Evolutionary conservation across 2,797 vertebrate species (phyloP).

Genomic region (Fistularia commersonii): DNA sequence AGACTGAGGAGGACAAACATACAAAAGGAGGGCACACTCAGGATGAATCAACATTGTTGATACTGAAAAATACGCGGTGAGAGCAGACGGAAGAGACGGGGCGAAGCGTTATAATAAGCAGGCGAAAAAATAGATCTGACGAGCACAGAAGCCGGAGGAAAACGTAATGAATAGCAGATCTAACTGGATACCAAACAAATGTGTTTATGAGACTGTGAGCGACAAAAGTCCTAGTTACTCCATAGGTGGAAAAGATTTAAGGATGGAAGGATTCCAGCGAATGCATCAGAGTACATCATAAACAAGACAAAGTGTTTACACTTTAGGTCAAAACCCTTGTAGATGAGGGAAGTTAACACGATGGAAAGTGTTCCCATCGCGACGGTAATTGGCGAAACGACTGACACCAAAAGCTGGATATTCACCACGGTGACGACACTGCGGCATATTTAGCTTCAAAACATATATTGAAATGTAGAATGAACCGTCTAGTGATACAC

Average conservation of each 20-base stretch:
- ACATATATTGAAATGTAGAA: constrained; percentile 55
- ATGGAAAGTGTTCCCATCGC: constrained; percentile 22
- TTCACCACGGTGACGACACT: too few species aligned
- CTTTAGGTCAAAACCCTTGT: constrained; percentile 25
- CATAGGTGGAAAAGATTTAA: constrained; percentile 5
- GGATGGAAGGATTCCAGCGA: too few species aligned
- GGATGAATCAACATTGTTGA: constrained; percentile 31
- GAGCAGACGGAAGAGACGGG: constrained; percentile 17
- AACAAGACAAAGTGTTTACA: constrained; percentile 1
- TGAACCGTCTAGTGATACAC: constrained; percentile 49
- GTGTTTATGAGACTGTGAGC: constrained; percentile 2
- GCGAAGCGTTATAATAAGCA: constrained; percentile 33
- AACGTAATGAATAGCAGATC: constrained; percentile 26
- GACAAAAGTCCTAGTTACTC: too few species aligned
- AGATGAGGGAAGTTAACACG: constrained; percentile 14
- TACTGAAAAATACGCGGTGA: constrained; percentile 5
- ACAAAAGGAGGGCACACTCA: constrained; percentile 32
- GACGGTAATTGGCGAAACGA: constrained; percentile 15
- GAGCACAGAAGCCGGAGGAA: constrained; percentile 11
- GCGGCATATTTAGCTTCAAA: constrained; percentile 44
- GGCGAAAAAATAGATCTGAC: constrained; percentile 24
- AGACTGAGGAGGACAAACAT: constrained; percentile 24
- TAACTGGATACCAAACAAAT: constrained; percentile 16
- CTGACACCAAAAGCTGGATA: constrained; percentile 1
- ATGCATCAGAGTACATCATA: too few species aligned